Evolutionary conservation across 2,113 vertebrate species (phyloP), one percentile per base, ranked within the genome.

Genomic region (Pitta sordida): DNA sequence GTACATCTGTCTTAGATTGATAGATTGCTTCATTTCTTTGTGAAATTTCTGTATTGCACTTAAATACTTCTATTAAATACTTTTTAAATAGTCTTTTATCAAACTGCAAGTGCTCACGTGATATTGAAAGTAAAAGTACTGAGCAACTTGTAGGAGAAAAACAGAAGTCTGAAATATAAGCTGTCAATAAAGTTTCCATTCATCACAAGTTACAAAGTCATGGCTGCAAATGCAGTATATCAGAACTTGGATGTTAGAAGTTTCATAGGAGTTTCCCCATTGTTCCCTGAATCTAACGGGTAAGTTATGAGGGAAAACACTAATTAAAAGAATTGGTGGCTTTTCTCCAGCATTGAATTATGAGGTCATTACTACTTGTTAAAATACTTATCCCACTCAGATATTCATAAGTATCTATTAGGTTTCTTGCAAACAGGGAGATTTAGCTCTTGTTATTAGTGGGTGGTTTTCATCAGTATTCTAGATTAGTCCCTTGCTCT

Each of bases 331-430:
- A 88, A 92, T 49, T 0, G 0, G 26, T 85, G 43, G 32, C 19
- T 89, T 91, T 94, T 91, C 81, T 94, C 36, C 55, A 83, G 14
- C 32, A 32, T 32, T 91, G 84, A 92, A 84, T 90, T 85, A 91
- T 69, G 41, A 94, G 70, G 84, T 91, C 78, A 51, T 94, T 92
- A 80, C 53, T 67, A 83, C 55, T 77, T 81, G 63, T 55, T 86
- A 91, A 90, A 94, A 91, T 93, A 59, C 73, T 83, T 91, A 71
- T 79, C 56, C 36, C 46, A 55, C 49, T 91, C 86, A 91, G 88
- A 74, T 91, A 82, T 90, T 93, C 70, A 83, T 93, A 86, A 86
- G 84, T 89, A 94, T 90, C 71, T 92, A 29, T 51, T 85, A 53
- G 30, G 17, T 77, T 79, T 84, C 69, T 94, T 91, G 36, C 65